Conservation (phyloP, 1,140 invertebrate genomes). For the Bombus polaris region DNA sequence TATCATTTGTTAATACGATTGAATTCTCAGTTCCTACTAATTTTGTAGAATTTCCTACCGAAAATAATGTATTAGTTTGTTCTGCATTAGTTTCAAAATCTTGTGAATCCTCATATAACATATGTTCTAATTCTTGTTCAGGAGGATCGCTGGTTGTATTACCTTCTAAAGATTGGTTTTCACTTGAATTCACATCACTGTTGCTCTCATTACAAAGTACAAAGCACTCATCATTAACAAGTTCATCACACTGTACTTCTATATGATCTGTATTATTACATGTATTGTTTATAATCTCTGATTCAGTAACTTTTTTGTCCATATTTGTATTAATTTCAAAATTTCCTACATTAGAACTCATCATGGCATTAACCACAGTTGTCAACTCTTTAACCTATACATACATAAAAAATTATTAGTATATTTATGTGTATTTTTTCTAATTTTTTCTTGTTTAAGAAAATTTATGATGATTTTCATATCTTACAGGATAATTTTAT, state of each 20-base stretch:
- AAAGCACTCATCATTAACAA: slow-evolving; percentile 39
- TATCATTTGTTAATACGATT: not conserved
- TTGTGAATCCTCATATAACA: slow-evolving; percentile 62
- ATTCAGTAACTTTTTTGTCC: slow-evolving; percentile 19
- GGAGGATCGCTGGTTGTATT: slow-evolving; percentile 30
- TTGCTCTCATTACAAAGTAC: slow-evolving; percentile 32
- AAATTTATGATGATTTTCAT: not conserved
- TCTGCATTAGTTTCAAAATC: slow-evolving; percentile 18
- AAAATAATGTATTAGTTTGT: slow-evolving; percentile 24
- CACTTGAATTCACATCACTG: slow-evolving; percentile 38
- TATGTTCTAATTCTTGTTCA: slow-evolving; percentile 64
- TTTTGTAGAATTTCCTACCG: slow-evolving; percentile 12
- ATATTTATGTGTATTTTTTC: not conserved
- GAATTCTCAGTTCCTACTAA: slow-evolving; percentile 8
- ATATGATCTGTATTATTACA: slow-evolving; percentile 39
- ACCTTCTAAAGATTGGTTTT: slow-evolving; percentile 47
- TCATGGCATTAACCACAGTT: slow-evolving; percentile 74
- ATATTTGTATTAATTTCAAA: slow-evolving; percentile 26
- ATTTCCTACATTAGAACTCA: slow-evolving; percentile 62
- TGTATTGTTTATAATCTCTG: slow-evolving; percentile 14
- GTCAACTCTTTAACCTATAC: slow-evolving; percentile 81
- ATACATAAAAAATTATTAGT: slow-evolving; percentile 24
- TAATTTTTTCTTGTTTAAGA: not conserved
- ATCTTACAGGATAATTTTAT: not conserved
- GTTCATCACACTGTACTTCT: slow-evolving; percentile 40